A percentile compares a stretch with the other conserved stretches of the same genome.
Conservation (phyloP, 2,888 invertebrate species). For the Nowickia ferox region DNA sequence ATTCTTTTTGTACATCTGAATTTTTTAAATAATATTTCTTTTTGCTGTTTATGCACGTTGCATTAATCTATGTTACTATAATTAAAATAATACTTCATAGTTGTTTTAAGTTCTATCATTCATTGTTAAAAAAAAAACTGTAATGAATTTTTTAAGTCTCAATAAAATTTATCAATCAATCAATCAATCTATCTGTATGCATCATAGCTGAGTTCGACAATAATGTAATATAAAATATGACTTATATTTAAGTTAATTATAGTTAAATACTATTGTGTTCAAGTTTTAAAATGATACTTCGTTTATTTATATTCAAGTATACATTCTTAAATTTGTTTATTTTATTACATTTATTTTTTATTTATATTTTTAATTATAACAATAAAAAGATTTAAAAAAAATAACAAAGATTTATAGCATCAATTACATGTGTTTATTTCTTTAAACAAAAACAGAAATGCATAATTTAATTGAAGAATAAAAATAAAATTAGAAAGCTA, state of each 20-base stretch:
- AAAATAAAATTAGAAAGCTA: conserved; percentile 11
- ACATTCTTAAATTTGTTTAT: conserved; percentile 7
- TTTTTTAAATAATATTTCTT: no score
- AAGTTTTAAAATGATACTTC: conserved; percentile 15
- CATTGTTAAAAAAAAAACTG: no score
- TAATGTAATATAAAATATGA: not conserved
- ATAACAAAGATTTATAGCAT: conserved; percentile 30
- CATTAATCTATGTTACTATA: no score
- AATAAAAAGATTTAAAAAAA: conserved; percentile 22
- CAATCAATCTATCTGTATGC: not conserved
- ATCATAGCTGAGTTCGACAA: conserved; percentile 1
- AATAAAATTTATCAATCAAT: no score
- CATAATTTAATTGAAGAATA: not conserved
- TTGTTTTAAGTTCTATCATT: no score
- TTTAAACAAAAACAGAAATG: not conserved
- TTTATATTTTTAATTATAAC: conserved; percentile 22
- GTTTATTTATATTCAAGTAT: conserved; percentile 32
- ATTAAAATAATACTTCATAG: no score
- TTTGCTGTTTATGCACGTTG: no score
- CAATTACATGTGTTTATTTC: conserved; percentile 30
- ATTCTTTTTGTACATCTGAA: no score
- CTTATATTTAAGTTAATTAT: not conserved
- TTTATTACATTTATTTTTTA: conserved; percentile 12
- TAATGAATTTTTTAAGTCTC: no score
- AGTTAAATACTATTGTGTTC: conserved; percentile 25